A percentile compares a stretch with the other conserved stretches of the same genome.
phyloP scores from a whole-genome alignment of 1,140 invertebrate genomes.

The Bombus sibiricus region DNA sequence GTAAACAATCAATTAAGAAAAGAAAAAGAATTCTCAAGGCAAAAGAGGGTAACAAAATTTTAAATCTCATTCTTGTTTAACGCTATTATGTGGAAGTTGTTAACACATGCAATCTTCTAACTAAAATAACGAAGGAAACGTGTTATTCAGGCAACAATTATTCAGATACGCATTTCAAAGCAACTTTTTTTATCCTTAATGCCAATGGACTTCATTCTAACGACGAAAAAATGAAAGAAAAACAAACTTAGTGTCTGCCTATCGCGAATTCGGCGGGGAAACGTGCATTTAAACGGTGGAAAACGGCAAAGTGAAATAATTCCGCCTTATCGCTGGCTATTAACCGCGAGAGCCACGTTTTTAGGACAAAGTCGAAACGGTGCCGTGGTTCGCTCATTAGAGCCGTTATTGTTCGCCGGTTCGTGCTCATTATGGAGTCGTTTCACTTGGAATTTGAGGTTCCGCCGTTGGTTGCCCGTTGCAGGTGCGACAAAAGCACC shows the following conservation, averaged over 20 bases:
- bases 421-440: constrained; percentile 44
- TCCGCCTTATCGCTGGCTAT: constrained; percentile 35
- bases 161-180: not conserved
- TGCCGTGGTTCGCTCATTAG: constrained; percentile 22
- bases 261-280: not conserved
- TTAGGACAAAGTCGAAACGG: constrained; percentile 40
- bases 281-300: not conserved
- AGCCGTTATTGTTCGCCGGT: constrained; percentile 39
- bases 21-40: not conserved
- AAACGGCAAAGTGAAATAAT: constrained; percentile 32
- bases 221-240: not conserved
- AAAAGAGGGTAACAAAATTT: not conserved
- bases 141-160: not conserved
- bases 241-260: not conserved
- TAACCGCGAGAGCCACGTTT: constrained; percentile 25
- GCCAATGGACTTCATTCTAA: not conserved
- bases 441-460: constrained; percentile 25
- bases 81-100: not conserved
- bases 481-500: not conserved
- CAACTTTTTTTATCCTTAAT: too few species aligned
- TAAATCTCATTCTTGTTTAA: not conserved
- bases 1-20: not conserved
- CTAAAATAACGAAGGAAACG: not conserved
- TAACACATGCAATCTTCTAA: not conserved
- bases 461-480: not conserved